A percentile compares a stretch with the other conserved stretches of the same genome.
Conservation (phyloP, 1,140 invertebrate genomes). For the Diorhabda elongata region DNA sequence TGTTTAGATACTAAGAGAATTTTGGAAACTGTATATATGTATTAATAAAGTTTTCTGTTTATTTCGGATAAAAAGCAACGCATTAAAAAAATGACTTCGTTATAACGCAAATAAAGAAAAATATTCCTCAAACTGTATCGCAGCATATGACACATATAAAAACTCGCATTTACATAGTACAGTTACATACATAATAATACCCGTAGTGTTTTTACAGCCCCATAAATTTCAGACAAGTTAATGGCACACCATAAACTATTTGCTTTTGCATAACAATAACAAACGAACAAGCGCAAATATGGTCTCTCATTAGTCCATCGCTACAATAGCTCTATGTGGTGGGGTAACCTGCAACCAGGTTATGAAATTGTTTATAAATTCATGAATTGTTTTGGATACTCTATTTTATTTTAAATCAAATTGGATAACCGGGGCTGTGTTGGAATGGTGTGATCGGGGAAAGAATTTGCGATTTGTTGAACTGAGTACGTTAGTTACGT, state of each 20-base stretch:
- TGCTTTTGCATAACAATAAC: slow-evolving; percentile 2
- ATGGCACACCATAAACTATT: slow-evolving; percentile 2
- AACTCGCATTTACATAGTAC: not conserved
- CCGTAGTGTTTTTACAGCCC: slow-evolving; percentile 1
- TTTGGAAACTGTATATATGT: too few relatives aligned
- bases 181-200: not conserved
- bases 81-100: not conserved
- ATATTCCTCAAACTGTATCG: not conserved
- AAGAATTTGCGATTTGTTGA: too few relatives aligned
- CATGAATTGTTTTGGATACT: too few relatives aligned
- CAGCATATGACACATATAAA: slow-evolving; percentile 3
- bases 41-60: too few relatives aligned
- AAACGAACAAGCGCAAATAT: not conserved
- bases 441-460: too few relatives aligned
- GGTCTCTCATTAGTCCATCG: not conserved
- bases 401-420: too few relatives aligned
- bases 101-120: not conserved
- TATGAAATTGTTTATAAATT: too few relatives aligned
- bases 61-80: too few relatives aligned
- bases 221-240: slow-evolving; percentile 2
- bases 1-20: too few relatives aligned
- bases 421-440: too few relatives aligned
- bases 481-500: too few relatives aligned
- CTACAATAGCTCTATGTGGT: not conserved
- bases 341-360: not conserved